Percentiles rank a stretch among this genome's conserved stretches.
phyloP scores from a whole-genome alignment of 92 coral and sea anemone genomes.

The Phenganax subtilis region DNA sequence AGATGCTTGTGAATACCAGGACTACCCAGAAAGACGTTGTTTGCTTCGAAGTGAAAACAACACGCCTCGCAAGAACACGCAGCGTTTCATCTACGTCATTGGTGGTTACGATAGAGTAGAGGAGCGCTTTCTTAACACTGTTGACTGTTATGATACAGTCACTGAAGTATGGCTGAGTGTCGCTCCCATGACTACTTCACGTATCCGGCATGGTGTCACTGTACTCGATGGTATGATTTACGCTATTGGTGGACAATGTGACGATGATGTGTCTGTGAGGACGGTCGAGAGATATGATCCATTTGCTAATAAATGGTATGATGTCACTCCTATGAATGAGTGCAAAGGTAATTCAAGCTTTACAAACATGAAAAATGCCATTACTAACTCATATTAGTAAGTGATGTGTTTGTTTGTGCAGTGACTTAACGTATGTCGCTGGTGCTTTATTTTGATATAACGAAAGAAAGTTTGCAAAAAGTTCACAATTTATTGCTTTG shows the following conservation, averaged over 20 bases:
- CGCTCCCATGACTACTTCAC: constrained; percentile 82
- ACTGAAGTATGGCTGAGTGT: constrained; percentile 71
- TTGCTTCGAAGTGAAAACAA: constrained; percentile 25
- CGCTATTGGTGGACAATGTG: constrained; percentile 82
- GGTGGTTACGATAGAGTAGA: constrained; percentile 55
- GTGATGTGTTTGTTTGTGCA: neutral
- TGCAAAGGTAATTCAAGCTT: constrained; percentile 24
- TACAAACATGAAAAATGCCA: too few relatives aligned
- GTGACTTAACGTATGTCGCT: too few relatives aligned
- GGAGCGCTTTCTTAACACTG: constrained; percentile 78
- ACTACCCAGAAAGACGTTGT: constrained; percentile 31
- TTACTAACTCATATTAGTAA: too few relatives aligned
- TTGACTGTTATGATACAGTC: constrained; percentile 82
- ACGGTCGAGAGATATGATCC: constrained; percentile 40
- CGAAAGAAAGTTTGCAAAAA: too few relatives aligned
- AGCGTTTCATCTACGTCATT: constrained; percentile 21
- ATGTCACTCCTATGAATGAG: constrained; percentile 29
- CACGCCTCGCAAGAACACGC: constrained; percentile 30
- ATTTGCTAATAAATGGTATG: constrained; percentile 27
- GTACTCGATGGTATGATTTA: constrained; percentile 67
- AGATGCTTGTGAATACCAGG: constrained; percentile 38
- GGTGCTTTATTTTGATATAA: too few relatives aligned
- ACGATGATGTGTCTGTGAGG: constrained; percentile 36
- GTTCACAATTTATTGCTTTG: too few relatives aligned
- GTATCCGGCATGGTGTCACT: constrained; percentile 93